Base-by-base conservation (phyloP, 2,888 invertebrate species). In the Cephus spinipes region DNA sequence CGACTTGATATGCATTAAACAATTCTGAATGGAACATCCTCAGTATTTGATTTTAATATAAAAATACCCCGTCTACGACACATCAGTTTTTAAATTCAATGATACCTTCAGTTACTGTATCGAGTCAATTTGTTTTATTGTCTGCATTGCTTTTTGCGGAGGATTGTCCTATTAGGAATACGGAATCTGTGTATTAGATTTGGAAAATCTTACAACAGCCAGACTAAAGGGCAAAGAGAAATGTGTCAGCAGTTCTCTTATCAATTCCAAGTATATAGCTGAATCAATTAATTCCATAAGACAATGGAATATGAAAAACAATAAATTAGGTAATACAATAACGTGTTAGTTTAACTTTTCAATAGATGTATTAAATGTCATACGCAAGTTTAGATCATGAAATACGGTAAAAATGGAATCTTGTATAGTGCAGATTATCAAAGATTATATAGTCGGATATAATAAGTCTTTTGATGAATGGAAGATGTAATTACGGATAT, bases 31-130 rank as follows among this genome's bases (percentile, higher is more conserved):
- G 79, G 76, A 81, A 78, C 76, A 77, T 79, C 69, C 68, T 1
- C 78, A 81, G 81, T 78, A 81, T 81, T 83, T 83, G 87, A 88
- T 88, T 23, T 55, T 82, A 83, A 87, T 91, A 91, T 82, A 91
- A 91, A 91, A 91, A 91, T 91, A 91, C 88, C 87, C 87, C 81
- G 82, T 89, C 88, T 90, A 89, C 83, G 79, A 84, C 89, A 89
- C 82, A 83, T 83, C 81, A 79, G 79, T 81, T 55, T 81, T 76
- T 80, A 82, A 74, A 73, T 77, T 82, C 76, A 81, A 83, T 78
- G 81, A 78, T 76, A 74, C 69, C 73, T 74, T 78, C 76, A 75
- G 78, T 82, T 79, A 83, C 84, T 79, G 81, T 76, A 82, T 80
- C 79, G 79, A 84, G 85, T 84, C 76, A 85, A 81, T 85, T 82